A percentile compares a stretch with the other conserved stretches of the same genome.
Conservation (phyloP, 2,797 vertebrate species). For the Cirrhinus mrigala region DNA sequence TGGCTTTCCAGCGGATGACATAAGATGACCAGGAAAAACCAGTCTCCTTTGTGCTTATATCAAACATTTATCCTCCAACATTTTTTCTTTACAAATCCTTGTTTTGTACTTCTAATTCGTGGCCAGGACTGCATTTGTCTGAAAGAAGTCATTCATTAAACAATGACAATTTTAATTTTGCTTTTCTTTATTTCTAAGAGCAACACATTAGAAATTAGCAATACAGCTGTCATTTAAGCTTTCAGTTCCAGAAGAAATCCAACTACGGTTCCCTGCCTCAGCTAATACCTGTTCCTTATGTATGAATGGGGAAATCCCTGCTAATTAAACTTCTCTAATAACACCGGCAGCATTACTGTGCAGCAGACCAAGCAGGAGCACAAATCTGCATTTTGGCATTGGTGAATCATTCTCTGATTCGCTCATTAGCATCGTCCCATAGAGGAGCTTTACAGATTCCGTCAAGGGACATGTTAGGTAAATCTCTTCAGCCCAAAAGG, state of each 20-base stretch:
- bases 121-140: no score
- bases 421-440: constrained; percentile 40
- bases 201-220: not conserved
- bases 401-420: constrained; percentile 48
- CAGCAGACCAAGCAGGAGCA: constrained; percentile 9
- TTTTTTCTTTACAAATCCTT: no score
- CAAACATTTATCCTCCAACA: no score
- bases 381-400: not conserved
- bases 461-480: constrained; percentile 1
- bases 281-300: not conserved
- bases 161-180: not conserved
- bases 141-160: not conserved
- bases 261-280: not conserved
- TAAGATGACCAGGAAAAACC: no score
- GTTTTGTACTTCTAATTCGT: no score
- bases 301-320: constrained; percentile 9
- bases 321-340: constrained; percentile 49
- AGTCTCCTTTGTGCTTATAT: no score
- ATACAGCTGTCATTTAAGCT: not conserved
- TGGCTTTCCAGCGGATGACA: no score
- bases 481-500: constrained; percentile 19
- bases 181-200: not conserved
- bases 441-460: not conserved
- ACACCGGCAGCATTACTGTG: constrained; percentile 1
- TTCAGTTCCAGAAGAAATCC: not conserved